phyloP scores from a whole-genome alignment of 2,888 invertebrate species.

The Drosophila trichaetosa region DNA sequence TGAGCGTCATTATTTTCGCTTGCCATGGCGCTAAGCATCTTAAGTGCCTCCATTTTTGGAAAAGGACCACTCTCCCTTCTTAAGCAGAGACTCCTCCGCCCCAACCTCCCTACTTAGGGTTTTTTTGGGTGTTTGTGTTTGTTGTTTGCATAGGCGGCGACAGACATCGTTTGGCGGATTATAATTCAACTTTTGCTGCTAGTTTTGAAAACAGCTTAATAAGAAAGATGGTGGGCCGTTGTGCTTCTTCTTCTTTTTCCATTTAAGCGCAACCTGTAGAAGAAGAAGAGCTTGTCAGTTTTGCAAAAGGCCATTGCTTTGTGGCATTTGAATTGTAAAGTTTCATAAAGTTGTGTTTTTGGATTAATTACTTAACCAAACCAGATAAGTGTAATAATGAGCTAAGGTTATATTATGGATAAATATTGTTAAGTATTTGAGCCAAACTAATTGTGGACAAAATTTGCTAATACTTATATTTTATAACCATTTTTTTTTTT shows the following conservation, averaged over 20 bases:
- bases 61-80: neutral
- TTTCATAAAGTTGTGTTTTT: constrained; percentile 21
- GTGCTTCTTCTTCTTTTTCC: neutral
- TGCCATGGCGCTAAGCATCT: constrained; percentile 79
- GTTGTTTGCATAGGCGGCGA: constrained; percentile 68
- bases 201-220: constrained; percentile 65
- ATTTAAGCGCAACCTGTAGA: constrained; percentile 18
- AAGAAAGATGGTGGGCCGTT: constrained; percentile 39
- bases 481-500: neutral
- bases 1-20: constrained; percentile 80
- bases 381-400: constrained; percentile 8
- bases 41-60: constrained; percentile 65
- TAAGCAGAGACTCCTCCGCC: neutral
- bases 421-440: neutral
- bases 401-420: neutral
- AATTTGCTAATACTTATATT: neutral
- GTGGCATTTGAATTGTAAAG: constrained; percentile 9
- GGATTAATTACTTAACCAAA: constrained; percentile 18
- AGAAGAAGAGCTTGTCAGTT: constrained; percentile 15
- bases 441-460: neutral
- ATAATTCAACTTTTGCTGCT: constrained; percentile 76
- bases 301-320: constrained; percentile 26
- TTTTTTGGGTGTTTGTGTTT: constrained; percentile 17
- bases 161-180: constrained; percentile 68
- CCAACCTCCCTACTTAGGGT: neutral